Base-by-base conservation (phyloP, 2,797 vertebrate genomes). In the Phoebastria nigripes region DNA sequence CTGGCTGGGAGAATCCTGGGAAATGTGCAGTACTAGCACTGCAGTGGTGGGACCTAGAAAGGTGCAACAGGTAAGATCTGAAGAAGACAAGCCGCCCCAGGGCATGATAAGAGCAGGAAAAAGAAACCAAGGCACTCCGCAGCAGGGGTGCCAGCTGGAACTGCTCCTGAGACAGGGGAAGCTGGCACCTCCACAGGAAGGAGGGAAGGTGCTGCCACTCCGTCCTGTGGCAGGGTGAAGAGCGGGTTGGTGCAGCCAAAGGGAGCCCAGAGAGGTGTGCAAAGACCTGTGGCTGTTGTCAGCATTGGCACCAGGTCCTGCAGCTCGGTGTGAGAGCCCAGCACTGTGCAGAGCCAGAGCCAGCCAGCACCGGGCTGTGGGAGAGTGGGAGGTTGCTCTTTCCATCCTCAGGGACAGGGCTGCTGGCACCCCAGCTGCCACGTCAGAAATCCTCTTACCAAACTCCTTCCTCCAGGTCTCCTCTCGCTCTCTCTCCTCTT, bases 361-460 rank as follows among this genome's bases (percentile, higher is more conserved):
- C 2, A 1, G 9, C 9, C 54, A 18, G 66, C 4, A 0, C 61
- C 8, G 2, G 22, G 58, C 70, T 56, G 54, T 3, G 13, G n/a
- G 12, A 8, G 37, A 47, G 20, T 4, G 5, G 15, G 49, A 19
- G 10, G 59, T 22, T n/a, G 55, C 51, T 62, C 61, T 28, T 15
- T 11, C 17, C 56, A 18, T 33, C 19, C 84, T 37, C 33, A 5
- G 21, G 39, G 44, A 66, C 28, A 22, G 26, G 69, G 54, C 77
- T 74, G 39, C 55, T 29, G 49, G 35, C 61, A 78, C 12, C 17
- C n/a, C 16, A 1, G 31, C 25, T 20, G 37, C 25, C 63, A 37
- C 1, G 0, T 41, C 81, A 8, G 16, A 69, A 66, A 70, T 25
- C 63, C 44, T 39, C 69, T 25, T 44, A 13, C 21, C 58, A 35